Percentiles rank a stretch among this genome's conserved stretches.
These are phyloP conservation scores for Ceriagrion tenellum DNA, from an alignment of 2,888 invertebrate genomes.

Conservation along the genomic window DNA sequence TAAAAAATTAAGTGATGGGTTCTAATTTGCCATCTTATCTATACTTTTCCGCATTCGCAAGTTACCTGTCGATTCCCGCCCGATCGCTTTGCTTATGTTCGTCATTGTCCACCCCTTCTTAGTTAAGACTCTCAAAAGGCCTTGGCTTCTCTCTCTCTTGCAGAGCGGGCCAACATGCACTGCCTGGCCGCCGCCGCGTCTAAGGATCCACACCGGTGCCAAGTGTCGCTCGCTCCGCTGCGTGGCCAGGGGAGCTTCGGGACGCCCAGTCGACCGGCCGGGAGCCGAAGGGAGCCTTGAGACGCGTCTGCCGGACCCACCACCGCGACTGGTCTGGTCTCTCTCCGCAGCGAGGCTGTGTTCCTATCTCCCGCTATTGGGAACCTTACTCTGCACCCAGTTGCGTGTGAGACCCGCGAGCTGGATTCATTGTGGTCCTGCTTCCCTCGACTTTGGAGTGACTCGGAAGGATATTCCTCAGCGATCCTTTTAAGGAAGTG, in stretches of 20 bases:
- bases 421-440: too few species aligned
- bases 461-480: too few species aligned
- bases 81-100: background rate
- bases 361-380: background rate
- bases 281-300: background rate
- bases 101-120: background rate
- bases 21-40: too few species aligned
- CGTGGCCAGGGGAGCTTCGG: background rate
- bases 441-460: too few species aligned
- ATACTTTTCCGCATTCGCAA: too few species aligned
- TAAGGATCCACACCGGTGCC: background rate
- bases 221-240: background rate
- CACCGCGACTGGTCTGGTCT: too few species aligned
- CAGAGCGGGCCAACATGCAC: conserved; percentile 11
- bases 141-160: background rate
- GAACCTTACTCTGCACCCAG: background rate
- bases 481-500: too few species aligned
- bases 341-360: background rate
- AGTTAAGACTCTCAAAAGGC: background rate
- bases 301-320: background rate
- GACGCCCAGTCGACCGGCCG: background rate
- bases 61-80: too few species aligned
- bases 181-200: background rate
- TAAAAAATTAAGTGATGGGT: too few species aligned
- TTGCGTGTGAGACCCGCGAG: background rate